Percentiles rank a stretch among this genome's conserved stretches.
Evolutionary conservation across 2,113 vertebrate genomes (phyloP).

Genomic region (Python bivittatus): DNA sequence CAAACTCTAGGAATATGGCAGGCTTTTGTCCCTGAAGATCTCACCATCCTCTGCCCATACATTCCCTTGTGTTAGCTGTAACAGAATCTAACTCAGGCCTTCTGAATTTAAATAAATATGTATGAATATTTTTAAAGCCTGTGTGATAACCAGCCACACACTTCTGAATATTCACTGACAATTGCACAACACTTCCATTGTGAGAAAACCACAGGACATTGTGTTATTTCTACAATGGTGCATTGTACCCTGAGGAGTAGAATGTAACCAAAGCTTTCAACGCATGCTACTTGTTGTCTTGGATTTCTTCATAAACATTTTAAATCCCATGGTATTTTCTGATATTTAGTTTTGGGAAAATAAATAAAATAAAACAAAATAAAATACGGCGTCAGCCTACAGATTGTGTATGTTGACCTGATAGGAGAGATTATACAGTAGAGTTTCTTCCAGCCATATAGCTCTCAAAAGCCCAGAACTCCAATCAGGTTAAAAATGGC

Average conservation of each 20-base stretch:
- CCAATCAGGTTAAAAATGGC: background rate
- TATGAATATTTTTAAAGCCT: slow-evolving; percentile 4
- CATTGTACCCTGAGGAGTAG: slow-evolving; percentile 21
- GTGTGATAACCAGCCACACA: slow-evolving; percentile 19
- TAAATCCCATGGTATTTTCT: background rate
- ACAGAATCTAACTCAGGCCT: background rate
- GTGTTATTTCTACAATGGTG: slow-evolving; percentile 21
- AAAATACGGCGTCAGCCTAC: background rate
- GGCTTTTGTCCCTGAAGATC: background rate
- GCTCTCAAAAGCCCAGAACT: background rate
- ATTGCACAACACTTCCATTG: slow-evolving; percentile 21
- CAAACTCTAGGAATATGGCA: background rate
- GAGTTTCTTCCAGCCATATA: background rate
- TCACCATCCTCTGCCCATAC: background rate
- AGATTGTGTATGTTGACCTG: background rate
- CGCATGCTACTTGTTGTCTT: slow-evolving; percentile 19
- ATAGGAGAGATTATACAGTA: background rate
- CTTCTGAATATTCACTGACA: slow-evolving; percentile 10
- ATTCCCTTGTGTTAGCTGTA: background rate
- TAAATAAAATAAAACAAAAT: background rate
- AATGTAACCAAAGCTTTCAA: slow-evolving; percentile 17
- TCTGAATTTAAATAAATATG: slow-evolving; percentile 10
- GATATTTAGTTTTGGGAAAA: background rate
- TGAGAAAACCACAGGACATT: slow-evolving; percentile 21
- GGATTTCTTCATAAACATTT: slow-evolving; percentile 12